Conservation (phyloP, 1,140 invertebrate genomes). For the Melipona quadrifasciata region DNA sequence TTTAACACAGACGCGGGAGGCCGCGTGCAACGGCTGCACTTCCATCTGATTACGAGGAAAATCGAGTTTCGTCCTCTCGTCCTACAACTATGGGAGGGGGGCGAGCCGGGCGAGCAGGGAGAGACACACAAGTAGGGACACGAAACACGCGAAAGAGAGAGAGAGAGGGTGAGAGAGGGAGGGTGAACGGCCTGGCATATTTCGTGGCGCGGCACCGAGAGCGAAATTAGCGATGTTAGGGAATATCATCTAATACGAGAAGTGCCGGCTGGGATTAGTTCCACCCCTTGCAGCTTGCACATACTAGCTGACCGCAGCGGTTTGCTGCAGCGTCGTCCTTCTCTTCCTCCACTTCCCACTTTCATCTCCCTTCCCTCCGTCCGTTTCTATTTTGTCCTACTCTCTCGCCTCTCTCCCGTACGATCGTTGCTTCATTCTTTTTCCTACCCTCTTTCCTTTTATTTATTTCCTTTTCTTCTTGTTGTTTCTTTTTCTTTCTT, state of each 20-base stretch:
- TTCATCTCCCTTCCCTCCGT: not conserved
- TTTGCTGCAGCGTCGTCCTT: constrained; percentile 11
- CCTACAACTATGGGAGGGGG: not conserved
- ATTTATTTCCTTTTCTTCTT: too few species aligned
- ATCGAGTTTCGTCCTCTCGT: constrained; percentile 47
- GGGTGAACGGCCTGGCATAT: constrained; percentile 29
- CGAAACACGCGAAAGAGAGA: not conserved
- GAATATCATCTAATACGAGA: constrained; percentile 62
- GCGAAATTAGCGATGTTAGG: constrained; percentile 64
- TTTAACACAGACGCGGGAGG: constrained; percentile 25
- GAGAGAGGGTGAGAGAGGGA: too few species aligned
- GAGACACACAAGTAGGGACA: too few species aligned
- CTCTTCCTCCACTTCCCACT: not conserved
- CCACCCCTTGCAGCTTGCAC: constrained; percentile 48
- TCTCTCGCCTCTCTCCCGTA: not conserved
- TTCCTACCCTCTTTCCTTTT: not conserved
- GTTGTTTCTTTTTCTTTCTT: too few species aligned
- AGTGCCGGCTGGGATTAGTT: constrained; percentile 61
- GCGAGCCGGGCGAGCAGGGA: not conserved
- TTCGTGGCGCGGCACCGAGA: constrained; percentile 26
- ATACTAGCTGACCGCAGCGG: constrained; percentile 52
- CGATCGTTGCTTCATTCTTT: not conserved
- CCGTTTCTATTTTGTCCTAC: not conserved
- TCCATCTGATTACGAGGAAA: constrained; percentile 51
- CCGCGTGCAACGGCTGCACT: constrained; percentile 22